phyloP scores from a whole-genome alignment of 2,113 vertebrate species.

The Microcebus jonahi region DNA sequence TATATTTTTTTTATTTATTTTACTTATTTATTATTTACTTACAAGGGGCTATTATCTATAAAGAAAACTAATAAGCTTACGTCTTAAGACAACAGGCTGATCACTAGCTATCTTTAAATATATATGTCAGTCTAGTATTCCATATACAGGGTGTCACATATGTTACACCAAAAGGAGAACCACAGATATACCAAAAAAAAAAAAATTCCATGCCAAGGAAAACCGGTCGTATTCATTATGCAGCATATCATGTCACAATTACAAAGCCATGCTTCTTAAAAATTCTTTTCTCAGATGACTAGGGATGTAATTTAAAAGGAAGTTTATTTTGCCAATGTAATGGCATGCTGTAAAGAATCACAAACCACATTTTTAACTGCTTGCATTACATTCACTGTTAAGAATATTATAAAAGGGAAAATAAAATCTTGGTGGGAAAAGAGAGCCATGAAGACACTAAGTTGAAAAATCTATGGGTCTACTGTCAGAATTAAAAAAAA shows the following conservation, averaged over 20 bases:
- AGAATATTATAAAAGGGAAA: neutral
- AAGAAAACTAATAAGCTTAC: slow-evolving; percentile 43
- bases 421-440: neutral
- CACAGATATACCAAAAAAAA: too few relatives aligned
- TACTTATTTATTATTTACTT: too few relatives aligned
- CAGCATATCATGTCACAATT: neutral
- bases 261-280: neutral
- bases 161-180: neutral
- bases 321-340: neutral
- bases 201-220: neutral
- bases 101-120: neutral
- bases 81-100: neutral
- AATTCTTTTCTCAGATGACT: neutral
- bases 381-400: neutral
- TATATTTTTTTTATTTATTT: neutral
- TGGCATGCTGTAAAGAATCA: neutral
- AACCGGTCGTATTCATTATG: neutral
- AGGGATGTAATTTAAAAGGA: neutral
- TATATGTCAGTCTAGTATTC: neutral
- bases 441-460: neutral
- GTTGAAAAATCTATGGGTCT: neutral
- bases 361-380: neutral
- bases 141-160: neutral
- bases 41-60: neutral
- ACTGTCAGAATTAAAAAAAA: neutral